Conservation (phyloP, 2,113 vertebrate species). For the Anguilla japonica region DNA sequence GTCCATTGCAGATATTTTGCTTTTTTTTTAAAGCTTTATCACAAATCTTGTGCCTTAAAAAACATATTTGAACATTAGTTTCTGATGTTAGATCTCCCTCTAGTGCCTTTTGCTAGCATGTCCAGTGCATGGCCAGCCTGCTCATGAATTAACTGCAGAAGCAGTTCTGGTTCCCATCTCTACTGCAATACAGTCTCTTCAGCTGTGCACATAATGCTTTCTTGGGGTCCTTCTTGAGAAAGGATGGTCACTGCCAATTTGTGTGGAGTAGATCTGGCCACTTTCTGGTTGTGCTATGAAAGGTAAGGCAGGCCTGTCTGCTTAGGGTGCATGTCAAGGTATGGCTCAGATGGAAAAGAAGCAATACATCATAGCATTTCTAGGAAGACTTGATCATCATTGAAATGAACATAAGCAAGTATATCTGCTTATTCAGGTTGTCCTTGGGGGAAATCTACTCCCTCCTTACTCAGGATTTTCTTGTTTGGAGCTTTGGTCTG, state of each 20-base stretch:
- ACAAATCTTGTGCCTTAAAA: neutral
- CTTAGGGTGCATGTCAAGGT: neutral
- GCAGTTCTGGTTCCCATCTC: neutral
- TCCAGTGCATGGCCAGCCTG: neutral
- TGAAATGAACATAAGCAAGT: too few species aligned
- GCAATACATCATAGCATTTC: neutral
- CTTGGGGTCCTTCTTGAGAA: neutral
- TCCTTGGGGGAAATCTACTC: neutral
- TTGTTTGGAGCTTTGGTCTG: neutral
- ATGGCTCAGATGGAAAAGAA: neutral
- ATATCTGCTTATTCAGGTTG: neutral
- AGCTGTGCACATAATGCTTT: neutral
- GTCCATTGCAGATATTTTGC: neutral
- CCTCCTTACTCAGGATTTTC: neutral
- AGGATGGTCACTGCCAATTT: neutral
- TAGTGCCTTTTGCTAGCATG: neutral
- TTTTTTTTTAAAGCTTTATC: neutral
- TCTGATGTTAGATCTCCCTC: neutral
- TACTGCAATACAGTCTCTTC: neutral
- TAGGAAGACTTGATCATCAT: neutral
- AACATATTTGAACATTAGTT: neutral
- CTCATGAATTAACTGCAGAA: neutral
- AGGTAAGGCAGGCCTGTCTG: neutral
- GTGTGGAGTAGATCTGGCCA: neutral
- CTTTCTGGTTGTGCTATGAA: too few species aligned